phyloP scores from a whole-genome alignment of 2,888 invertebrate species.

The Itoplectis maculator region DNA sequence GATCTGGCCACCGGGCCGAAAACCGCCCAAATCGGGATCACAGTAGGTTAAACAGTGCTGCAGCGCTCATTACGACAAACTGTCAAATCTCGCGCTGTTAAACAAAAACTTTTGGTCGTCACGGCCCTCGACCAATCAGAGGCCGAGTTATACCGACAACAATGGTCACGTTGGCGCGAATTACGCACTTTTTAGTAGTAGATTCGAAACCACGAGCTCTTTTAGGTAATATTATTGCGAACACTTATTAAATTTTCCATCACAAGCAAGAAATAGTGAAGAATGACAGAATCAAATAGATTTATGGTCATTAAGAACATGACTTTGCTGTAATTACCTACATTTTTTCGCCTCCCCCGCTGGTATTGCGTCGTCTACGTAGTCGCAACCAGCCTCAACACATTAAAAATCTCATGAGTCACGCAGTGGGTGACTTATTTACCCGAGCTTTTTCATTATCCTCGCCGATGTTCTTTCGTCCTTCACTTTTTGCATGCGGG shows the following conservation, averaged over 20 bases:
- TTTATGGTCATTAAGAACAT: slow-evolving; percentile 27
- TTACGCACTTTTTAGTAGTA: no score
- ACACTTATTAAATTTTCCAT: not conserved
- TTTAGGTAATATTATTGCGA: not conserved
- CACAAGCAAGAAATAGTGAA: not conserved
- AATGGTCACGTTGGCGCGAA: no score
- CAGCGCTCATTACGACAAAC: no score
- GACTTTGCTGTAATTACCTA: not conserved
- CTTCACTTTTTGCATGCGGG: slow-evolving; percentile 61
- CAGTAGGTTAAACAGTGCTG: no score
- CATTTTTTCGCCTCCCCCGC: not conserved
- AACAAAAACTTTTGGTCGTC: no score
- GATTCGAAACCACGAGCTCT: not conserved
- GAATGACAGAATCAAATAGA: not conserved
- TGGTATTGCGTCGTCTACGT: slow-evolving; percentile 29
- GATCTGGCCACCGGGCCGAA: no score
- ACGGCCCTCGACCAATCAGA: no score
- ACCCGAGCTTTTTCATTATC: slow-evolving; percentile 75
- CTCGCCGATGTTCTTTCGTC: slow-evolving; percentile 64
- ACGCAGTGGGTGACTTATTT: slow-evolving; percentile 72
- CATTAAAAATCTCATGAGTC: not conserved
- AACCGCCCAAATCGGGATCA: no score
- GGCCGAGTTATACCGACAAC: no score
- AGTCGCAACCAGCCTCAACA: slow-evolving; percentile 13
- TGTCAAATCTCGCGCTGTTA: no score